Evolutionary conservation across 2,888 invertebrate genomes (phyloP).

Genomic region (Ypsolopha scabrella): DNA sequence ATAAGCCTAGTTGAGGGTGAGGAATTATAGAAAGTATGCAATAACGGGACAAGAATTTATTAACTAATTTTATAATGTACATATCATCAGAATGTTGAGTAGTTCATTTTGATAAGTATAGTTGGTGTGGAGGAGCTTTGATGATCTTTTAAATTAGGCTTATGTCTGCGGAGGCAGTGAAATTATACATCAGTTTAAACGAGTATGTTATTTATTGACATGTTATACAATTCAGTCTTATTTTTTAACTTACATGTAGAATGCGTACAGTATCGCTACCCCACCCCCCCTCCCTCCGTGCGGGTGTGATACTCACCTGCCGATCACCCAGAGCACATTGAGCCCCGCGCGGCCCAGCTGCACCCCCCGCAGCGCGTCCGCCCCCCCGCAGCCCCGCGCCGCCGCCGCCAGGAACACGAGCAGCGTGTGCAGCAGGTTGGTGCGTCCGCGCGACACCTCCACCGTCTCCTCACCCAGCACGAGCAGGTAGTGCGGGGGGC

Average conservation of each 20-base stretch:
- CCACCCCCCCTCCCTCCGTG: not conserved
- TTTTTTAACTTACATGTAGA: not conserved
- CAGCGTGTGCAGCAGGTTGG: constrained; percentile 89
- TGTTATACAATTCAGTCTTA: no score
- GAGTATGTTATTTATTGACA: no score
- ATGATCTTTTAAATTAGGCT: no score
- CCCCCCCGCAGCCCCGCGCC: constrained; percentile 72
- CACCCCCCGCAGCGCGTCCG: constrained; percentile 33
- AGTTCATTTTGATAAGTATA: no score
- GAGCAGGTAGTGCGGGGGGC: constrained; percentile 80
- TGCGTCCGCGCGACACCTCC: constrained; percentile 70
- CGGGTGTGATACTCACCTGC: constrained; percentile 32
- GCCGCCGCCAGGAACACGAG: constrained; percentile 84
- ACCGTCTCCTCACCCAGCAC: constrained; percentile 72
- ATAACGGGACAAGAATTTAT: no score
- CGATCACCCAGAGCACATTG: constrained; percentile 87
- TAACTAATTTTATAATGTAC: no score
- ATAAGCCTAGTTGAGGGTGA: no score
- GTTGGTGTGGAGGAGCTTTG: no score
- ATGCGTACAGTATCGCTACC: not conserved
- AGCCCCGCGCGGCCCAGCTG: constrained; percentile 63
- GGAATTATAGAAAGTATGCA: no score
- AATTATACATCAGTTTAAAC: no score
- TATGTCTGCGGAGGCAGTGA: no score
- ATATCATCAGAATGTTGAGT: no score